Evolutionary conservation across 2,113 vertebrate species (phyloP), one percentile per base, ranked within the genome.

Genomic region (Crotalus helleri): DNA sequence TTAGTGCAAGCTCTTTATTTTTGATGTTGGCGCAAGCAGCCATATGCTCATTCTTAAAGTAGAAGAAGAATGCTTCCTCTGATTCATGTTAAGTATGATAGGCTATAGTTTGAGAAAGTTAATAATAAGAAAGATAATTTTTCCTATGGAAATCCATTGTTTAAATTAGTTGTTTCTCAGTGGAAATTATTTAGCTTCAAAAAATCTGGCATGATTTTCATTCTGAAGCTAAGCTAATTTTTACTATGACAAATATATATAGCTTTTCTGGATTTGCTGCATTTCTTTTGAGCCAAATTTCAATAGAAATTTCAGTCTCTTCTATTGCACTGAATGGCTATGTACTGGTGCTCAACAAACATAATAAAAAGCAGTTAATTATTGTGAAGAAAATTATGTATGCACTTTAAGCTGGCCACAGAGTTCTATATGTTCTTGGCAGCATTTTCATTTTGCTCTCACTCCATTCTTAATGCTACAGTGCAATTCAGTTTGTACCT

Each of bases 231-330:
- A 89, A 85, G 90, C 94, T 94, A 51, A 93, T 39, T 92, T 94
- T 96, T 96, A 94, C 94, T 93, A 95, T 86, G 64, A 91, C 33
- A 87, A 95, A 12, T 64, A 87, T 95, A 10, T 64, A 54, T 87
- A 92, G 74, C 33, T 94, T n/a, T 91, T 23, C 29, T 92, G 92
- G 17, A 91, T 95, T 94, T 69, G 93, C 85, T 39, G 44, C 92
- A 90, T 95, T 95, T 90, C 92, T 61, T 54, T 39, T 74, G 90
- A 87, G 95, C 51, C 13, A 59, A 93, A 57, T 92, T 92, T 74
- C 74, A 81, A 81, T 81, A 81, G 91, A 92, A 93, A 49, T 15
- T 64, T 91, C 10, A 21, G 0, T 5, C 94, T 81, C 17, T 53
- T 58, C n/a, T 15, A 59, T 87, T 53, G 4, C 87, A 90, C 91